phyloP scores from a whole-genome alignment of 2,888 invertebrate species.

The Mesorhabditis spiculigera region DNA sequence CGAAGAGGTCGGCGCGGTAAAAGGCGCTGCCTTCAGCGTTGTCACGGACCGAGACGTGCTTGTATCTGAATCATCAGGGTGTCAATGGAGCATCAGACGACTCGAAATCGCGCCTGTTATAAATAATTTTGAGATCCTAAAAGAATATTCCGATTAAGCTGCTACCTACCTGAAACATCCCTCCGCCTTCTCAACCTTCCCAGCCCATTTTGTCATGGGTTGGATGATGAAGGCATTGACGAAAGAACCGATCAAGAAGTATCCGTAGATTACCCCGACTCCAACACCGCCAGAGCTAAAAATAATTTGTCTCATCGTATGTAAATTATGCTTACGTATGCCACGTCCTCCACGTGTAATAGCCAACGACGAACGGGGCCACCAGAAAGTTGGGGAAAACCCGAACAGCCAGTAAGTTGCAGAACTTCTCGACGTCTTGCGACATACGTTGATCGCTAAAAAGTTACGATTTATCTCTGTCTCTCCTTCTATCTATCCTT shows the following conservation, averaged over 20 bases:
- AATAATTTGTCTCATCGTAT: constrained; percentile 9
- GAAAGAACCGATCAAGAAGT: constrained; percentile 64
- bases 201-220: constrained; percentile 63
- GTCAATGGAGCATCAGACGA: background rate
- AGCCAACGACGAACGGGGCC: constrained; percentile 64
- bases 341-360: constrained; percentile 64
- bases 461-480: background rate
- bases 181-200: constrained; percentile 64
- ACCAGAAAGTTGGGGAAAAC: constrained; percentile 50
- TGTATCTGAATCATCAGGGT: constrained; percentile 30
- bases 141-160: constrained; percentile 5
- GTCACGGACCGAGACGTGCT: constrained; percentile 45
- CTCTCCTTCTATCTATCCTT: background rate
- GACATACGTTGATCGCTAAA: constrained; percentile 59
- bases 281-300: constrained; percentile 65
- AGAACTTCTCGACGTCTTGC: constrained; percentile 64
- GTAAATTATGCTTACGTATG: constrained; percentile 57
- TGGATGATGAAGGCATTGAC: constrained; percentile 65
- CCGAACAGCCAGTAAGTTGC: constrained; percentile 58
- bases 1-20: constrained; percentile 31
- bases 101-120: background rate
- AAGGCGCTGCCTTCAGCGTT: constrained; percentile 43
- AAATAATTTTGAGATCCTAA: too few relatives aligned
- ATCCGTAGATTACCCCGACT: constrained; percentile 63
- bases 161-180: constrained; percentile 64